phyloP scores from a whole-genome alignment of 2,888 invertebrate species.

The Autographa pulchrina region DNA sequence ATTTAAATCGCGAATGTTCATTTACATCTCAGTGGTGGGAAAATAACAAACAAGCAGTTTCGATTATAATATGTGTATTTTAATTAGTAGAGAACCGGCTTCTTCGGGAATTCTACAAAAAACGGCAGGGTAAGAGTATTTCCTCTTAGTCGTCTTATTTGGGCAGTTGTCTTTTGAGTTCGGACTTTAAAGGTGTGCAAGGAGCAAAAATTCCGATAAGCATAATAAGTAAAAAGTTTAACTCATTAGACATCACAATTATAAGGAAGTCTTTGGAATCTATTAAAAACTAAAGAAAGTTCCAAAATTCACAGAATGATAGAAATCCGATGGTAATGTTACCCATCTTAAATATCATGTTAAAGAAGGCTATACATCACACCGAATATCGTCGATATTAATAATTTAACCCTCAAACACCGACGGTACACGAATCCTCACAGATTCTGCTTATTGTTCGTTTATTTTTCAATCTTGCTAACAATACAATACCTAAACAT shows the following conservation, averaged over 20 bases:
- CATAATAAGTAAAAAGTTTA: no score
- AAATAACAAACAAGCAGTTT: background rate
- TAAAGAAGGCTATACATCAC: background rate
- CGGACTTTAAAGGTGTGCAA: no score
- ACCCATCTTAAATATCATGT: background rate
- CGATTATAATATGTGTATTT: background rate
- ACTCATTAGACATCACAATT: no score
- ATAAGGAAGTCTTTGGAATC: no score
- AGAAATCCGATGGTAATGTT: background rate
- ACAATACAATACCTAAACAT: slow-evolving; percentile 44
- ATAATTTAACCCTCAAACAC: background rate
- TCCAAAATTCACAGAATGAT: no score
- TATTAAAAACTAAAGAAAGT: no score
- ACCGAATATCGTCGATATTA: background rate
- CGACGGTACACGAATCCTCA: slow-evolving; percentile 17
- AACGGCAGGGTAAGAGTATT: no score
- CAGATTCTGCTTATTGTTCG: slow-evolving; percentile 31
- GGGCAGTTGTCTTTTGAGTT: no score
- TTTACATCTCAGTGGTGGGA: background rate
- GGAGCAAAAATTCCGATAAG: no score
- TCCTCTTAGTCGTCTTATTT: no score
- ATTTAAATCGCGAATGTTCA: background rate
- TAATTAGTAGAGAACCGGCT: background rate
- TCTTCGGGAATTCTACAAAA: background rate
- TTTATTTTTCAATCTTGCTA: slow-evolving; percentile 39